These are phyloP conservation scores for Chitala chitala DNA, from an alignment of 2,113 vertebrate species.

Conservation along the genomic window DNA sequence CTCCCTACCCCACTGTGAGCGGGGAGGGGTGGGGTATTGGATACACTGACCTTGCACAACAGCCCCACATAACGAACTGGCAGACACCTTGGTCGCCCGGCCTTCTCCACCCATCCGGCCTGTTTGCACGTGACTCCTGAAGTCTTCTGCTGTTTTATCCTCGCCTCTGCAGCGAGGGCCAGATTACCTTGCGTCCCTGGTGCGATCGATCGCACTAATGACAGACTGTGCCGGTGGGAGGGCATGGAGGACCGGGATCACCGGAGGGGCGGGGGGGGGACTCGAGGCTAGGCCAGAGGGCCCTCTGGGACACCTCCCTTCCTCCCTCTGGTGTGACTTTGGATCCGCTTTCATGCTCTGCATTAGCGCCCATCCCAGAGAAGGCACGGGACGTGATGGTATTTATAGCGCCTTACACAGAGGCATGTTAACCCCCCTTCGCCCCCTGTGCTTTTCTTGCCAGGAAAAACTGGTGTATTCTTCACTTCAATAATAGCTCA, in stretches of 20 bases:
- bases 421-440: too few relatives aligned
- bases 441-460: too few relatives aligned
- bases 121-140: too few relatives aligned
- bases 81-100: too few relatives aligned
- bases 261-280: neutral
- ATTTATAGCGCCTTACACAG: too few relatives aligned
- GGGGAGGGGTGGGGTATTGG: neutral
- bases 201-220: constrained; percentile 12
- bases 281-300: neutral
- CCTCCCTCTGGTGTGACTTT: neutral
- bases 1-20: neutral
- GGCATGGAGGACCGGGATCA: neutral
- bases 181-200: neutral
- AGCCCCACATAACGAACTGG: neutral
- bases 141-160: neutral
- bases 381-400: neutral
- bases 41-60: neutral
- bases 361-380: constrained; percentile 4
- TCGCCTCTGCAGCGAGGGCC: constrained; percentile 11
- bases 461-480: neutral
- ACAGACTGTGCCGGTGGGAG: neutral
- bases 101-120: too few relatives aligned
- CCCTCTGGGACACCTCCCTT: neutral
- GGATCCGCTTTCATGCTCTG: constrained; percentile 13
- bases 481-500: too few relatives aligned